Evolutionary conservation across 2,797 vertebrate species (phyloP).

Genomic region (Otolemur crassicaudatus): DNA sequence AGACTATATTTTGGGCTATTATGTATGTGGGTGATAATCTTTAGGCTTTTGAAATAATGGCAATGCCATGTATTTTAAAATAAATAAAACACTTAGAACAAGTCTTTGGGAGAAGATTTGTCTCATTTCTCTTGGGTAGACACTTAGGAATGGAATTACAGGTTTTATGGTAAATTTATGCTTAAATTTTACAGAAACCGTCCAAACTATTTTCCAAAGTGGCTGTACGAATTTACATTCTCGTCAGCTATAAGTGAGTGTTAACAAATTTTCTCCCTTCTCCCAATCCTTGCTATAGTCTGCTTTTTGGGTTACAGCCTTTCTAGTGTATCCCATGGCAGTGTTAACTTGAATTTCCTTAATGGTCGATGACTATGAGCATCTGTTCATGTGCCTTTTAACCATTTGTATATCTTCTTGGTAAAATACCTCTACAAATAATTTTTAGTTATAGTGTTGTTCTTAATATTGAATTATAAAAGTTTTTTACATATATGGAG

Average conservation of each 20-base stretch:
- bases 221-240: not conserved
- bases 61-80: not conserved
- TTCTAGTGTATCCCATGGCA: not conserved
- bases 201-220: not conserved
- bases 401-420: not conserved
- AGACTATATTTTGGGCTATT: not conserved
- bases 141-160: not conserved
- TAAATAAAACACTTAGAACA: not conserved
- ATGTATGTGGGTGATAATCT: not conserved
- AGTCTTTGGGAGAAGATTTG: not conserved
- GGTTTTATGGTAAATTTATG: not conserved
- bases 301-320: not conserved
- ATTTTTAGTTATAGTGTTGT: not conserved
- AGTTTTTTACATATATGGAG: not conserved
- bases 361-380: not conserved
- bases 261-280: not conserved
- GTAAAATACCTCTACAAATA: constrained; percentile 17
- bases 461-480: not conserved
- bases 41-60: not conserved
- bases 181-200: constrained; percentile 9
- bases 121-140: not conserved
- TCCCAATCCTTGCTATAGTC: not conserved
- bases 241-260: not conserved
- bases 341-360: constrained; percentile 10
- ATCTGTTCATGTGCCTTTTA: not conserved